Base-by-base conservation (phyloP, 2,113 vertebrate genomes). In the Gallinago jamesoni region DNA sequence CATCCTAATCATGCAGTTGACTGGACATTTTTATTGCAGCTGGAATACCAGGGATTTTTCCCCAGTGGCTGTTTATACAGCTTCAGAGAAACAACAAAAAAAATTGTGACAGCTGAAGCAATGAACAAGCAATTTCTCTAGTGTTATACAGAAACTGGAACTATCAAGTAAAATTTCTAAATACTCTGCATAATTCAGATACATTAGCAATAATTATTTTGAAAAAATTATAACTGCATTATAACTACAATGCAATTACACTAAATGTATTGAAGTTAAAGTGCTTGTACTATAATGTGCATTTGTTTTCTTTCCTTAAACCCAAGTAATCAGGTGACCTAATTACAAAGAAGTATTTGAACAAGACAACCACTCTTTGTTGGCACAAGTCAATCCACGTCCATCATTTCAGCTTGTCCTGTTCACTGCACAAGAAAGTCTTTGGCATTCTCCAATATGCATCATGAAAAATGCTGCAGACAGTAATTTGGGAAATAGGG, bases 291-390 rank as follows among this genome's bases (percentile, higher is more conserved):
- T 90, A 47, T 37, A 89, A 86, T 13, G 13, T 63, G 16, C 9
- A 75, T 91, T 93, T 95, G 41, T 86, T 93, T 82, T 83, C 59
- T 94, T 83, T 74, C 11, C 27, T 94, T 78, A 80, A 94, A 81
- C 7, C 9, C 50, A 78, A 68, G 30, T 33, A 75, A 81, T 86
- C 52, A 86, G 88, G 79, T 84, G 60, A 90, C 63, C 31, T 67
- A 81, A 92, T 90, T 94, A 48, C 33, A 89, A 84, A 86, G 30
- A 91, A 48, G 52, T 59, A 41, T 64, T 94, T 90, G 67, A 93
- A n/a, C 57, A 87, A 88, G 56, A 31, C 78, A 77, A 62, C 45
- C 39, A 56, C 28, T 53, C 28, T 79, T 88, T 69, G n/a, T 37
- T 90, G 90, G 19, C 48, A 84, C 45, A 52, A 52, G 9, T 41